Evolutionary conservation across 2,113 vertebrate genomes (phyloP), one percentile per base, ranked within the genome.

Genomic region (Cheilinus undulatus): DNA sequence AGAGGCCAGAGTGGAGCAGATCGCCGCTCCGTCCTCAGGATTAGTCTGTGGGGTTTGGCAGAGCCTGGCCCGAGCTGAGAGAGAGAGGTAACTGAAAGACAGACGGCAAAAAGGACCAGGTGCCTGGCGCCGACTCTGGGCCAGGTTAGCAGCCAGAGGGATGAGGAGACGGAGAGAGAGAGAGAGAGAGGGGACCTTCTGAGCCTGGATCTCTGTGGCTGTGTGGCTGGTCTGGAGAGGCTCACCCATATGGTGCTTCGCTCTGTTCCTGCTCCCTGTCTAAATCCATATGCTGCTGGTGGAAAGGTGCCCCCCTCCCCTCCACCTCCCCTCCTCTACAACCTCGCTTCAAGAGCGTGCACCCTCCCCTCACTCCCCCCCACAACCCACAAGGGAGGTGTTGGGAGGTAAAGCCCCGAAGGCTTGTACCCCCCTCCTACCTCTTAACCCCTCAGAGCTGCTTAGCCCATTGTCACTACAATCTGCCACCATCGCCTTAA

Each of bases 281-380:
- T 96, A 87, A 97, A 97, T 95, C 96, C 97, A 96, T 97, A 97
- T 97, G 97, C 96, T 94, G 91, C 95, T 94, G 95, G 94, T 94
- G 95, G 94, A 95, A 94, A 94, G 93, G 91, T 75, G 60, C 92
- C 94, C 95, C 94, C 95, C 90, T 91, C 94, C 89, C 93, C 87
- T 92, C 91, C 84, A 89, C 93, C 95, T 89, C 93, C 95, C 90
- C 88, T 88, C 84, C 90, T 92, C 95, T 89, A 93, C 95, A 92
- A 95, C 93, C 93, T 92, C 89, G 60, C 86, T 83, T 83, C 62
- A 80, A 86, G 88, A 91, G 94, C 75, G 67, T 71, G 78, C 77
- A 51, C 60, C 68, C 77, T 49, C 76, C 71, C 64, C 43, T 6
- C 69, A 43, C 43, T 20, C 76, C 73, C 43, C 57, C 5, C 32